Base-by-base conservation (phyloP, 2,888 invertebrate genomes). In the Agrilus cyanescens region DNA sequence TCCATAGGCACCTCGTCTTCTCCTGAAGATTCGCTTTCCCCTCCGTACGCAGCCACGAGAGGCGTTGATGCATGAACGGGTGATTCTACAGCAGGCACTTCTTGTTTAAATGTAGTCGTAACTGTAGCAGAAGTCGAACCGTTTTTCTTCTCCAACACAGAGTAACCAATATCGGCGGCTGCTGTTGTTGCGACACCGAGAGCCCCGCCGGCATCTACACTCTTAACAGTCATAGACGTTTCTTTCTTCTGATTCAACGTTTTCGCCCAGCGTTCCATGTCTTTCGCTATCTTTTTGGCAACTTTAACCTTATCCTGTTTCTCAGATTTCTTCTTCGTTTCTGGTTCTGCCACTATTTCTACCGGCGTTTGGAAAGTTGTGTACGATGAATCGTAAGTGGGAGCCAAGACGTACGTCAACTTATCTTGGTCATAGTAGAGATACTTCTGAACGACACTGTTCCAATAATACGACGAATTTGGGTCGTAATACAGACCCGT, bases 401-500 rank as follows among this genome's bases (percentile, higher is more conserved):
- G 65, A 0, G 75, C 77, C 13, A 74, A 68, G 15, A 74, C 64
- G 53, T 83, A 83, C 0, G 80, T 80, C 45, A 72, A 72, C 32
- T 72, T 76, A 0, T 79, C 74, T 1, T 80, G 76, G 68, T 96
- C 94, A 94, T 95, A 99, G 61, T 95, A 97, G 60, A 96, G 76
- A 66, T 94, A 98, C 59, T 90, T 85, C 52, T 84, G 85, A 0
- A 83, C 84, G 53, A 85, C 82, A 54, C 87, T 82, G 65, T 97
- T 96, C 70, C 86, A 98, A 66, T 95, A 98, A 67, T 98, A 98
- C 60, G 86, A 91, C 3, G 95, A 89, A 54, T 81, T 88, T 0
- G 93, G 83, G 71, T 98, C 98, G 63, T 96, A 99, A 66, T 97
- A 98, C 12, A 97, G 74, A 0, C 90, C 89, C 1, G 97, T 95